A percentile compares a stretch with the other conserved stretches of the same genome.
phyloP scores from a whole-genome alignment of 2,888 invertebrate species.

The Lasiommata megera region DNA sequence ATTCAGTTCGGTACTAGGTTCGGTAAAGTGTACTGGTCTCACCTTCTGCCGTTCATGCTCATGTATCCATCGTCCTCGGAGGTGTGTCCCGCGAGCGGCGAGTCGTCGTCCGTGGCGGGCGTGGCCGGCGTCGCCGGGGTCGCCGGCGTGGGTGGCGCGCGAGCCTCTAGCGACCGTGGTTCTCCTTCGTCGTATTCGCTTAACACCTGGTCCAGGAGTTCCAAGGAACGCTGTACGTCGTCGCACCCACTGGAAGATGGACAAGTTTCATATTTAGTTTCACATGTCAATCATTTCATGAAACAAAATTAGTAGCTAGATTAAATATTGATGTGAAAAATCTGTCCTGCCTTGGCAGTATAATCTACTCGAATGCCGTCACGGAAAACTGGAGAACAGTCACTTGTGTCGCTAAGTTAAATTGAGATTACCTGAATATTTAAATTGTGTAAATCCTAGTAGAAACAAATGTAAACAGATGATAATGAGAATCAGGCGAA shows the following conservation, averaged over 20 bases:
- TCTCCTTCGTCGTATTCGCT: slow-evolving; percentile 93
- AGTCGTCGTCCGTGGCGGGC: slow-evolving; percentile 85
- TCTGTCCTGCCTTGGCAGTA: no score
- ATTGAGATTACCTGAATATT: no score
- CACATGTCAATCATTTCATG: not conserved
- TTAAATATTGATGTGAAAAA: no score
- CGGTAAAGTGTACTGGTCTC: slow-evolving; percentile 17
- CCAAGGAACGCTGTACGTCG: slow-evolving; percentile 93
- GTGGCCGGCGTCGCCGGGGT: slow-evolving; percentile 80
- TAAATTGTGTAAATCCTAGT: no score
- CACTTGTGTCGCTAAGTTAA: no score
- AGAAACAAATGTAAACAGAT: no score
- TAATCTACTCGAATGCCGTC: no score
- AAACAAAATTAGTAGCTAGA: no score
- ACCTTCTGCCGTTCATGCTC: slow-evolving; percentile 94
- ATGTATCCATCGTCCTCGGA: slow-evolving; percentile 96
- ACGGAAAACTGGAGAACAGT: no score
- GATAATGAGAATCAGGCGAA: no score
- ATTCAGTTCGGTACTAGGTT: no score
- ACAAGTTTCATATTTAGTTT: not conserved
- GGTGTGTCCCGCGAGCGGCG: slow-evolving; percentile 90
- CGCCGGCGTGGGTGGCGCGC: slow-evolving; percentile 68
- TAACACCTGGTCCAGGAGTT: slow-evolving; percentile 92
- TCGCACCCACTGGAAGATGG: slow-evolving; percentile 84
- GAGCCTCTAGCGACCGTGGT: slow-evolving; percentile 74